Conservation (phyloP, 2,113 vertebrate genomes). For the Leptosomus discolor region DNA sequence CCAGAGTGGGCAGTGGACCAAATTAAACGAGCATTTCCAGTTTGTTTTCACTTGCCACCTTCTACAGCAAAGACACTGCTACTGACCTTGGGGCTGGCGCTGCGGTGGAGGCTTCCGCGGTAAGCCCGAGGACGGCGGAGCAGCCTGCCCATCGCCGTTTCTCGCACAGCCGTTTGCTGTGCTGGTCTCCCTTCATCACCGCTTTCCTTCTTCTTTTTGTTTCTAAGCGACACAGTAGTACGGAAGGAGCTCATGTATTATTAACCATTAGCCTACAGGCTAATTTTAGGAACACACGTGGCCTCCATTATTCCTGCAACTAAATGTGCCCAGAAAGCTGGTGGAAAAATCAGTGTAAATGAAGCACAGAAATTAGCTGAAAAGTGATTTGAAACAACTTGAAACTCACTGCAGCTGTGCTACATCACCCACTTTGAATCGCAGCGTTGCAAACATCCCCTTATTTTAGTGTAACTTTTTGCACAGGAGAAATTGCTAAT, state of each 20-base stretch:
- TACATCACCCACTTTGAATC: background rate
- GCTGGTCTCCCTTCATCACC: background rate
- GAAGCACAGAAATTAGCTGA: background rate
- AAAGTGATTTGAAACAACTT: background rate
- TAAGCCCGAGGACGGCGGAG: rapidly evolving
- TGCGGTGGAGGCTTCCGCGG: background rate
- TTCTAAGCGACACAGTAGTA: background rate
- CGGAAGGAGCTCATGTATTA: background rate
- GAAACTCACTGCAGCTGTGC: background rate
- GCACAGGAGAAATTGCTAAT: background rate
- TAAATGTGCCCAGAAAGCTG: background rate
- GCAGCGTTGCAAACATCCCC: background rate
- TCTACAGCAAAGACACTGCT: background rate
- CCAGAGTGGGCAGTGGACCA: background rate
- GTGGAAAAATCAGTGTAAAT: background rate
- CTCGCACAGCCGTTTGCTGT: rapidly evolving
- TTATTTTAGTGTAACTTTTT: background rate
- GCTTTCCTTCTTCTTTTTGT: background rate
- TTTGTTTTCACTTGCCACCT: background rate
- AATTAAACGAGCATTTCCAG: background rate
- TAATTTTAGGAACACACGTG: background rate
- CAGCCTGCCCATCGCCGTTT: background rate
- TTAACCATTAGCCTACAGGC: background rate
- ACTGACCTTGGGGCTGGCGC: background rate
- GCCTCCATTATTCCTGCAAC: background rate